phyloP scores from a whole-genome alignment of 2,113 vertebrate genomes.

The Upupa epops region DNA sequence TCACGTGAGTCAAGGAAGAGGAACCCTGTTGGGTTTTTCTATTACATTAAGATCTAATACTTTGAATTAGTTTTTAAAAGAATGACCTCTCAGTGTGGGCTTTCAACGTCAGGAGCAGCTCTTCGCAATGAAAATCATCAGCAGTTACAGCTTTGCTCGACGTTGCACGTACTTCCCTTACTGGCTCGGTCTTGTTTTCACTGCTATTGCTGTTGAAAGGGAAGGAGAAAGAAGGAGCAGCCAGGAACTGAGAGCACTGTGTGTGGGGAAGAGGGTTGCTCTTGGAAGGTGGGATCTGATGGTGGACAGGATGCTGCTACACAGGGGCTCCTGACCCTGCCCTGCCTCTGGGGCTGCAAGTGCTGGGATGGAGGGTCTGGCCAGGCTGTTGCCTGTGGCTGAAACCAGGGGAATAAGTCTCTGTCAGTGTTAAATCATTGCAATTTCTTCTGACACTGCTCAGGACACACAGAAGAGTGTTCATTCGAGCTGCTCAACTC shows the following conservation, averaged over 20 bases:
- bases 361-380: background rate
- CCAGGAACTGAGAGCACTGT: fast-evolving
- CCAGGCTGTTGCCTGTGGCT: background rate
- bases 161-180: background rate
- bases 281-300: background rate
- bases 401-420: background rate
- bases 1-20: background rate
- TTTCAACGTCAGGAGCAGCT: background rate
- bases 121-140: background rate
- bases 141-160: background rate
- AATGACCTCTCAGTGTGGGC: background rate
- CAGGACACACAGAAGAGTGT: fast-evolving
- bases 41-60: background rate
- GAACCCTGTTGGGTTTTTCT: background rate
- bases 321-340: background rate
- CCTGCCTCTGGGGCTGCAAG: background rate
- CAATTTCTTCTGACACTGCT: background rate
- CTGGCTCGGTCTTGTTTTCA: background rate
- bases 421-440: background rate
- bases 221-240: background rate
- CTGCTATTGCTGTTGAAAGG: background rate
- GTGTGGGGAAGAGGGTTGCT: background rate
- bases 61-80: background rate
- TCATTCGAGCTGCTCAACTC: background rate
- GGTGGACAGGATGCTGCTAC: background rate